Evolutionary conservation across 53 echinoderm and acorn worm species (phyloP), one percentile per base, ranked within the genome.

Genomic region (Arbacia lixula): DNA sequence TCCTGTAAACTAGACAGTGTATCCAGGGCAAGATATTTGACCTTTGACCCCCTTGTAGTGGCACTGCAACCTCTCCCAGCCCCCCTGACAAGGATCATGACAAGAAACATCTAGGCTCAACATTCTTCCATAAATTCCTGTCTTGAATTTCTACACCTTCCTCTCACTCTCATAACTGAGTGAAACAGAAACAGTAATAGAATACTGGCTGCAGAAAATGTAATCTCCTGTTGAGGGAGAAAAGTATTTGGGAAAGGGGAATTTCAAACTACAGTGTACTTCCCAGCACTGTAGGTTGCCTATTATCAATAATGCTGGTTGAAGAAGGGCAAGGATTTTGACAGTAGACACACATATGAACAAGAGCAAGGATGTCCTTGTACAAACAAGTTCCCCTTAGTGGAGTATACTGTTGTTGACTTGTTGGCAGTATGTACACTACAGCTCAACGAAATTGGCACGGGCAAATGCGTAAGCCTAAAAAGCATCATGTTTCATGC

Each of bases 171-270:
- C 53, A 74, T 49, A 52, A 52, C 74, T 74, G 74, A 52, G 51
- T 74, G 74, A 74, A 74, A 74, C 74, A 74, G 74, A 74, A 74
- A 74, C 74, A 53, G 74, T 74, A 74, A 74, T 74, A 51, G 51
- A 53, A 74, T 74, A 50, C 34, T 74, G 22, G 74, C 32, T 53
- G 34, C 53, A 34, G 53, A 53, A 74, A 74, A 74, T 74, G 74
- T 53, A 5, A 29, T 28, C 74, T 74, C 49, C 53, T 53, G 33
- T 53, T 0, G 53, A 1, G 74, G 30, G 34, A 3, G 21, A 8
- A 46, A 46, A 46, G 49, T 46, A 8, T 46, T 10, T 46, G 49
- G 49, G 9, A 46, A 46, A 46, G 14, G 9, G 49, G 49, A 46
- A 46, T 46, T 46, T 46, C 49, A 8, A 46, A 10, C 14, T 46